Base-by-base conservation (phyloP, 2,797 vertebrate species). In the Holocentrus rufus region DNA sequence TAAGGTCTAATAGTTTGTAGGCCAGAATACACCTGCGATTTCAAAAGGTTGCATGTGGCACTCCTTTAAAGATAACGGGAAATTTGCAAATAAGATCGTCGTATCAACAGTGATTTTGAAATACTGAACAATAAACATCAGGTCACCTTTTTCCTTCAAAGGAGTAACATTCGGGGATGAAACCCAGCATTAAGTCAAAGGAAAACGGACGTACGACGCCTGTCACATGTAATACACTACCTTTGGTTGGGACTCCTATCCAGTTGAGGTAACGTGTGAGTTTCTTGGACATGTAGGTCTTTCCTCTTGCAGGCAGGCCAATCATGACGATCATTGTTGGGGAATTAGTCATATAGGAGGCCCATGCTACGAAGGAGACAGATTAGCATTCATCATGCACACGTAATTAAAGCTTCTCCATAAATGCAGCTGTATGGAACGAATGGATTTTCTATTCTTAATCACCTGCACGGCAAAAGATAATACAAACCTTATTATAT, bases 181-280 rank as follows among this genome's bases (percentile, higher is more conserved):
- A 18, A 47, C 44, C 2, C 44, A 5, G 2, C 46, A n/a, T 18
- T 7, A 7, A 49, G 1, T 42, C 1, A 42, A 42, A 14, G 3
- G 52, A n/a, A 61, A 55, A 27, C 53, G 2, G 17, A 27, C 27
- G 3, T 17, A 42, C 17, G 56, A 34, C 5, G 1, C 50, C 25
- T 27, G 6, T 70, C 34, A 17, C 14, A 56, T 49, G 10, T 64
- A 34, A 1, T 23, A 25, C 18, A 72, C 1, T 85, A 98, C 97
- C 97, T 96, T 97, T 98, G 31, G 97, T 98, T 70, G 97, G 96
- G 71, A 98, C 97, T 49, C 97, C 97, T 25, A 98, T 98, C 97
- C 97, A 99, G 92, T 98, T 99, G 90, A 98, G 97, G 91, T 98
- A 98, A 58, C 97, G 96, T 0, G 97, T 99, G 84, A 98, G 94